Evolutionary conservation across 2,888 invertebrate genomes (phyloP).

Genomic region (Clusia tigrina): DNA sequence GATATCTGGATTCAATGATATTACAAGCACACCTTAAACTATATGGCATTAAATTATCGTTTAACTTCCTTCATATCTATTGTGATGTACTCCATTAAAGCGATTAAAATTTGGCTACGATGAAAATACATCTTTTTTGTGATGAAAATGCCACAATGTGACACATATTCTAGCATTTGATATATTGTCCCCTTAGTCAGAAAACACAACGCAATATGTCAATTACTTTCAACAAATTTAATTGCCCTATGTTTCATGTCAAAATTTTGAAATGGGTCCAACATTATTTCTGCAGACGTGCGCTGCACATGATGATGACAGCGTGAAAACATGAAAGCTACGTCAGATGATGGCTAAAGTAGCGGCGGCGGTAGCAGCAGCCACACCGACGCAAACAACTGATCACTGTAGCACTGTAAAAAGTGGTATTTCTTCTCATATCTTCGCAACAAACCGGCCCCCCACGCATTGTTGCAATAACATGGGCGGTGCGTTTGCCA

Average conservation of each 20-base stretch:
- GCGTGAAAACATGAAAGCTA: not conserved
- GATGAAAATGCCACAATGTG: no score
- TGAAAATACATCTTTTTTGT: no score
- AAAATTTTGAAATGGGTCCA: conserved; percentile 8
- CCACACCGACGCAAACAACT: not conserved
- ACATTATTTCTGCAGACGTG: not conserved
- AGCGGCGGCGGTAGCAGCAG: not conserved
- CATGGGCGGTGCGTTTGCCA: not conserved
- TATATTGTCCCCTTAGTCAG: no score
- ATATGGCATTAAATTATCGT: no score
- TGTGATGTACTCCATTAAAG: no score
- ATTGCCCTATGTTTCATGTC: not conserved
- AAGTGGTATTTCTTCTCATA: not conserved
- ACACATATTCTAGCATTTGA: no score
- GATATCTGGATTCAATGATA: no score
- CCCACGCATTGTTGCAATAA: not conserved
- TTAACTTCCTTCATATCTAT: no score
- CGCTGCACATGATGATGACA: not conserved
- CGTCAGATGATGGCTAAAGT: not conserved
- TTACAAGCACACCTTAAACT: no score
- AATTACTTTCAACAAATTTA: not conserved
- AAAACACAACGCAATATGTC: not conserved
- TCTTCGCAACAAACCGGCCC: not conserved
- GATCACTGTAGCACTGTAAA: not conserved
- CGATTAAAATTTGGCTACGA: no score